Conservation (phyloP, 2,888 invertebrate genomes). For the Hecatera dysodea region DNA sequence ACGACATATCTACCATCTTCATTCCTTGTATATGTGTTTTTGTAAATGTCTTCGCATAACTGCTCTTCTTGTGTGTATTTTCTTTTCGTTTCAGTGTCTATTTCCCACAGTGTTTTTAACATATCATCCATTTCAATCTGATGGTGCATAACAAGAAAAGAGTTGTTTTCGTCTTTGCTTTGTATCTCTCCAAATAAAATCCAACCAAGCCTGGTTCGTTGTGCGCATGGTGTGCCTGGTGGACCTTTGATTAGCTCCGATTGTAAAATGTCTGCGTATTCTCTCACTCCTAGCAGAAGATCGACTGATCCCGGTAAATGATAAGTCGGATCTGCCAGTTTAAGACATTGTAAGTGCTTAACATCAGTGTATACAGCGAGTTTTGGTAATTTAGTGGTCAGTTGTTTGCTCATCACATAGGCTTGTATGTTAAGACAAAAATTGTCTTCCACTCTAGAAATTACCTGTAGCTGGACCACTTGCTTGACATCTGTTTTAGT, state of each 20-base stretch:
- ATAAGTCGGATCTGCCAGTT: conserved; percentile 51
- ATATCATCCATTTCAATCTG: conserved; percentile 15
- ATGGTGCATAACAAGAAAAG: conserved; percentile 35
- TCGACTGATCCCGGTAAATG: conserved; percentile 54
- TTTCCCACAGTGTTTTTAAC: conserved; percentile 18
- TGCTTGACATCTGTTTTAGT: conserved; percentile 39
- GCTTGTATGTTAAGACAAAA: conserved; percentile 40
- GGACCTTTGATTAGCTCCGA: conserved; percentile 55
- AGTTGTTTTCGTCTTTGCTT: conserved; percentile 10
- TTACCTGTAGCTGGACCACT: conserved; percentile 40
- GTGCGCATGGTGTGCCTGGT: conserved; percentile 57
- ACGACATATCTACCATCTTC: conserved; percentile 17
- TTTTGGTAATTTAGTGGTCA: conserved; percentile 53
- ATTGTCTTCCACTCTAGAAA: conserved; percentile 28
- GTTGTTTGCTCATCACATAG: conserved; percentile 51
- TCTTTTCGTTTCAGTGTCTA: conserved; percentile 5
- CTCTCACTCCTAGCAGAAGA: conserved; percentile 57
- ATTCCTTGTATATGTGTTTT: conserved; percentile 8
- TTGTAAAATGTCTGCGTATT: conserved; percentile 53
- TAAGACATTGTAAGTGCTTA: conserved; percentile 18
- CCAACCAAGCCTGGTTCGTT: conserved; percentile 61
- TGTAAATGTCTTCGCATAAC: conserved; percentile 28
- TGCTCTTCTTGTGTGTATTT: conserved; percentile 24
- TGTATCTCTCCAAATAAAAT: conserved; percentile 55
- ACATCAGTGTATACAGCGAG: conserved; percentile 25